Percentiles rank a stretch among this genome's conserved stretches.
phyloP scores from a whole-genome alignment of 1,140 invertebrate genomes.

The Achatina immaculata region DNA sequence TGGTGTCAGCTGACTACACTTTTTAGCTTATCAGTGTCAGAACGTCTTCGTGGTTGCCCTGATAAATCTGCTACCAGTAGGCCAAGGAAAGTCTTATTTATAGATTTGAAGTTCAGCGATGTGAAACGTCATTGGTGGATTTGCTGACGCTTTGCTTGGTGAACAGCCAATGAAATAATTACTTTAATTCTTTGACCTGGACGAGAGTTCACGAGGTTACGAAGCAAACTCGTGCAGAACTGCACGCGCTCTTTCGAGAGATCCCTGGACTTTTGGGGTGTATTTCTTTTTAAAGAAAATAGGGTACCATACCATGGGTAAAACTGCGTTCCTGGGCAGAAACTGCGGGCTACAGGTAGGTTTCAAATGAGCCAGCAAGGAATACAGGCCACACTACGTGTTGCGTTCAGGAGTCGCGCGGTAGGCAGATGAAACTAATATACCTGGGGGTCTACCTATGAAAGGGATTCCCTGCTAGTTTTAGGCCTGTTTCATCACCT shows the following conservation, averaged over 20 bases:
- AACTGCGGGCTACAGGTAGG: no score
- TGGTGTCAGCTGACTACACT: background rate
- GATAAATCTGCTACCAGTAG: background rate
- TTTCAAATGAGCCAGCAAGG: no score
- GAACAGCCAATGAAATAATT: background rate
- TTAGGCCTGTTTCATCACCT: no score
- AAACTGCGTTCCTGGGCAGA: no score
- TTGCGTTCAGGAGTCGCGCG: no score
- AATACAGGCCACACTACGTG: no score
- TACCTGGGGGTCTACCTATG: no score
- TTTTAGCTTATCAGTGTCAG: background rate
- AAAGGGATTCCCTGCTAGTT: no score
- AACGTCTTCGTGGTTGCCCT: background rate
- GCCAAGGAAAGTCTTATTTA: background rate
- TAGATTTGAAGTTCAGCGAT: background rate
- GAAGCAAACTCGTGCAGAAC: slow-evolving; percentile 7
- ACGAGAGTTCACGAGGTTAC: background rate
- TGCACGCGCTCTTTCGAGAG: background rate
- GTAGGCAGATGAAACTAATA: no score
- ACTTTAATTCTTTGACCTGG: background rate
- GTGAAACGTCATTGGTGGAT: background rate
- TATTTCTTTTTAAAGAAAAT: no score
- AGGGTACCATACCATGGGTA: no score
- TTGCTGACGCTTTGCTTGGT: background rate
- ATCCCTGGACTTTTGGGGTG: background rate